Evolutionary conservation across 2,113 vertebrate species (phyloP).

Genomic region (Illadopsis cleaveri): DNA sequence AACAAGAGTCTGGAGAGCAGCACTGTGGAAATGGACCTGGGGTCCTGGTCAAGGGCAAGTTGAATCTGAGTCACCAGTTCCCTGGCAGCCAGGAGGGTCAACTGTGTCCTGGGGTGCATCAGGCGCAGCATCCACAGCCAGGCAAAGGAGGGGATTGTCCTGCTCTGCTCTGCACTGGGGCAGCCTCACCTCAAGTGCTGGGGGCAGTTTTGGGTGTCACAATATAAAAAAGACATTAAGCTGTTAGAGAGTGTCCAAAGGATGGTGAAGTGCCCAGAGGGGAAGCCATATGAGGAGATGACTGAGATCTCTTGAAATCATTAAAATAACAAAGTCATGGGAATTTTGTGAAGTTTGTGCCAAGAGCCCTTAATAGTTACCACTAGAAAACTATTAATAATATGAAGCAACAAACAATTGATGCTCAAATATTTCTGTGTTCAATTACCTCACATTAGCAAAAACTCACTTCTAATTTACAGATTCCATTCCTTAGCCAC

Average conservation of each 20-base stretch:
- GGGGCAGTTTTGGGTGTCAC: not conserved
- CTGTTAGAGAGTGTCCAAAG: not conserved
- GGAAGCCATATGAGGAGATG: rapidly evolving
- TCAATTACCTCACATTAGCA: not conserved
- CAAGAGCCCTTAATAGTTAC: not conserved
- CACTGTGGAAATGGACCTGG: not conserved
- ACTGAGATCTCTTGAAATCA: not conserved
- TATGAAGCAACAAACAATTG: not conserved
- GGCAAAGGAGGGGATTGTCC: not conserved
- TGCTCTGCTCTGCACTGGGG: not conserved
- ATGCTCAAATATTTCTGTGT: not conserved
- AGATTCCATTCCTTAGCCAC: not conserved
- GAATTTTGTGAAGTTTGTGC: not conserved
- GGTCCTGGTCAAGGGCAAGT: rapidly evolving
- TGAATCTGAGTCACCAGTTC: not conserved
- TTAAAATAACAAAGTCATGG: not conserved
- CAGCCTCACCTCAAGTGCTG: rapidly evolving
- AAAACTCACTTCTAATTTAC: not conserved
- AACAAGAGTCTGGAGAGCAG: not conserved
- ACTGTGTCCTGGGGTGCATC: rapidly evolving
- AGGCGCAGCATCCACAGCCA: not conserved
- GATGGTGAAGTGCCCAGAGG: not conserved
- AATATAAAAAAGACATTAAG: not conserved
- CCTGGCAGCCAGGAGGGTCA: not conserved
- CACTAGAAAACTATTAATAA: not conserved